Conservation (phyloP, 1,140 invertebrate genomes). For the Notospermus geniculatus region DNA sequence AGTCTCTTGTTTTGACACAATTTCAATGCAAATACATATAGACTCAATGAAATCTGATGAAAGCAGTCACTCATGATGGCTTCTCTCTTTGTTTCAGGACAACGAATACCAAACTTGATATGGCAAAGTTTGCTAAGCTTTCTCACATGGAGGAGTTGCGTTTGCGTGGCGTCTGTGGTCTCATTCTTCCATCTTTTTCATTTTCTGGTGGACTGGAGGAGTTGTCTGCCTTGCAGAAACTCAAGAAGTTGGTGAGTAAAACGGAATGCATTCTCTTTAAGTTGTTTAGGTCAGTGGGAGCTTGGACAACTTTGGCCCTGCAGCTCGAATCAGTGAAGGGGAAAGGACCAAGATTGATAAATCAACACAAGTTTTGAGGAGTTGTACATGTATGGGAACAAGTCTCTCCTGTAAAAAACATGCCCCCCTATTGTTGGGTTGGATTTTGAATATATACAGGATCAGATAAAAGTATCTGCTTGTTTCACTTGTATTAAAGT, state of each 20-base stretch:
- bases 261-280: not conserved
- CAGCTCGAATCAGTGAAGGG: too few species aligned
- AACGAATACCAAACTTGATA: conserved; percentile 30
- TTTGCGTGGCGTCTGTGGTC: conserved; percentile 30
- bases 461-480: too few species aligned
- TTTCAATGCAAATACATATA: not conserved
- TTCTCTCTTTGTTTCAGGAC: conserved; percentile 23
- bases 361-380: too few species aligned
- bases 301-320: too few species aligned
- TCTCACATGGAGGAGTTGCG: conserved; percentile 25
- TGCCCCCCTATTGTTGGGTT: too few species aligned
- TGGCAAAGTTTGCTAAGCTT: conserved; percentile 33
- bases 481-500: too few species aligned
- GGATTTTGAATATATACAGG: too few species aligned
- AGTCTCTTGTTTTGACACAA: too few species aligned
- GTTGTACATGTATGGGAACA: too few species aligned
- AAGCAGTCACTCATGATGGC: not conserved
- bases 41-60: not conserved
- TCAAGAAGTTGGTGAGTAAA: conserved; percentile 33
- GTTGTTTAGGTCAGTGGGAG: too few species aligned
- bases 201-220: conserved; percentile 32
- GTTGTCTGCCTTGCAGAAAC: conserved; percentile 26
- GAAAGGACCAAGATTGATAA: too few species aligned
- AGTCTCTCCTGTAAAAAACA: too few species aligned
- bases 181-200: conserved; percentile 30